Base-by-base conservation (phyloP, 1,140 invertebrate genomes). In the Papilio polytes region DNA sequence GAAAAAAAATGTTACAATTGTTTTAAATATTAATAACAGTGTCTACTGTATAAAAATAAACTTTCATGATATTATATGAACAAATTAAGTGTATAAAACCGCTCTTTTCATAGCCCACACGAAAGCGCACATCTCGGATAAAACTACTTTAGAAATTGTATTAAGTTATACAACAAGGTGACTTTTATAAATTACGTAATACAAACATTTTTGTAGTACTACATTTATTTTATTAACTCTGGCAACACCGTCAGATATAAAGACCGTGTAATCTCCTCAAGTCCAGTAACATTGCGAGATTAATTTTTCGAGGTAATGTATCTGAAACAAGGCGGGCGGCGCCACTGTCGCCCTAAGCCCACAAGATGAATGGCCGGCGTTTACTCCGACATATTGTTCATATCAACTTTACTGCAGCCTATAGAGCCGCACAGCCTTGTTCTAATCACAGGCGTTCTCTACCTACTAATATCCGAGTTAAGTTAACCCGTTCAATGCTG, bases 311-410 rank as follows among this genome's bases (percentile, higher is more conserved):
- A 20, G 10, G 36, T 46, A 41, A 44, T 46, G 72, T n/a, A 1
- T 18, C 72, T 46, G 13, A 18, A 46, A 74, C 18, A 74, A 74
- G 72, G 13, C 41, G 44, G 36, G 36, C 72, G 72, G 36, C 72
- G 72, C 72, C 72, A 22, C 13, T 74, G 72, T 74, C 36, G 72
- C 9, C 18, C 72, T 74, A 46, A 74, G n/a, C 72, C 72, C 72
- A 15, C 72, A 22, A 74, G 72, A 74, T n/a, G 20, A 74, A 74
- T 74, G 44, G 41, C 72, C 36, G 18, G 41, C 41, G 31, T 74
- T 74, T 46, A 74, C 44, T 41, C 7, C 6, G 41, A 74, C 72
- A 74, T 46, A 74, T 74, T 74, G 72, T 74, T 46, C 72, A 74
- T 46, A 44, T 74, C 31, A 44, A 41, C 59, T 70, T 70, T 70